These are phyloP conservation scores for Lobophora halterata DNA, from an alignment of 2,888 invertebrate genomes.

Conservation along the genomic window DNA sequence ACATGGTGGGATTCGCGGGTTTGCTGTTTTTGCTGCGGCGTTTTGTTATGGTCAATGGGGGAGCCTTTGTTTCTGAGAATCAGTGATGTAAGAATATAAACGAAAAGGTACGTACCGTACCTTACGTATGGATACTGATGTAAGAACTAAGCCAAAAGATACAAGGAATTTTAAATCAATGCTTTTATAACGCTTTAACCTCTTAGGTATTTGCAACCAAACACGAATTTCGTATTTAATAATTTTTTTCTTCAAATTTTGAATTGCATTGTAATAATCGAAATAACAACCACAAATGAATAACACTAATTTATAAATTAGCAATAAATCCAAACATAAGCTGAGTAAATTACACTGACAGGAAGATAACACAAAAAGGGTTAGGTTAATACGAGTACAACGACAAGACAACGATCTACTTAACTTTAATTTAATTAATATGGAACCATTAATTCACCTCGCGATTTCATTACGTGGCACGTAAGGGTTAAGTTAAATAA, in stretches of 20 bases:
- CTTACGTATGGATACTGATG: too few species aligned
- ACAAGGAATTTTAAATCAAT: too few species aligned
- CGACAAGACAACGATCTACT: conserved; percentile 51
- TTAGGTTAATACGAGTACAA: too few species aligned
- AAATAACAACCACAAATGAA: too few species aligned
- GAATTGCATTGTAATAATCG: too few species aligned
- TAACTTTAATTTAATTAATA: conserved; percentile 60
- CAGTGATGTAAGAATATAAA: conserved; percentile 3
- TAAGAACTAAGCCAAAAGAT: too few species aligned
- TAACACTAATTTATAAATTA: conserved; percentile 6
- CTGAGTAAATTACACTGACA: conserved; percentile 51
- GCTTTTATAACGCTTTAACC: too few species aligned
- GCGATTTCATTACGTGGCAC: conserved; percentile 41
- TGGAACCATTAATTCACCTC: conserved; percentile 40
- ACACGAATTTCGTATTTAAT: too few species aligned
- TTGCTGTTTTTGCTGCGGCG: conserved; percentile 32
- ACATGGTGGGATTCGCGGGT: conserved; percentile 52
- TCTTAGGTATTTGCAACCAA: too few species aligned
- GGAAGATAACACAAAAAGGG: conserved; percentile 53
- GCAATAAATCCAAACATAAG: conserved; percentile 23
- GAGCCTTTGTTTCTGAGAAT: conserved; percentile 15
- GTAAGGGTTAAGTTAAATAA: conserved; percentile 21
- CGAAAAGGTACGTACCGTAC: too few species aligned
- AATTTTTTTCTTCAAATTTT: too few species aligned
- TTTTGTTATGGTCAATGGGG: conserved; percentile 21